Percentiles rank a stretch among this genome's conserved stretches.
These are phyloP conservation scores for Diabrotica undecimpunctata DNA, from an alignment of 1,140 invertebrate species.

Conservation along the genomic window DNA sequence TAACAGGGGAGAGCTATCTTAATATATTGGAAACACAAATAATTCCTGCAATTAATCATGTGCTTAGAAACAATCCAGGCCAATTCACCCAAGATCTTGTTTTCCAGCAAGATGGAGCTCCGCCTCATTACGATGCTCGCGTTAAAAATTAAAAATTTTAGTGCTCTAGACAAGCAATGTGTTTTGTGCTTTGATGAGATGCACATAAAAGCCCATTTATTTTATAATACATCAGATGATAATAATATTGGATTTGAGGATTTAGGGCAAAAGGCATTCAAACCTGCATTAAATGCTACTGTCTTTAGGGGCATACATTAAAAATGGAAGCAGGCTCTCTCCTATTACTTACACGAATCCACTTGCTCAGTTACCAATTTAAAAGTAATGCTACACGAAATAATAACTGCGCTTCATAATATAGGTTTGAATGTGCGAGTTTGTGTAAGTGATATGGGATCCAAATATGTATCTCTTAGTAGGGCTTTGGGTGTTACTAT, in stretches of 20 bases:
- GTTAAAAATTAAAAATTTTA: too few relatives aligned
- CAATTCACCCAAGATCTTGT: too few relatives aligned
- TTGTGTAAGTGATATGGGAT: too few relatives aligned
- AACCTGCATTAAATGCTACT: constrained; percentile 21
- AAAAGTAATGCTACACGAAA: constrained; percentile 27
- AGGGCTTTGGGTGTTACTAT: constrained; percentile 12
- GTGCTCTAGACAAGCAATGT: too few relatives aligned
- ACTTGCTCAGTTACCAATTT: constrained; percentile 25
- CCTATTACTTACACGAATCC: constrained; percentile 27
- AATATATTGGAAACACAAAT: too few relatives aligned
- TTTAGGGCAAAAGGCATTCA: constrained; percentile 23
- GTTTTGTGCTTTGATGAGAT: constrained; percentile 29
- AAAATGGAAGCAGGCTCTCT: constrained; percentile 36
- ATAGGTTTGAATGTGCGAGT: constrained; percentile 28
- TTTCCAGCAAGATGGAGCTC: too few relatives aligned
- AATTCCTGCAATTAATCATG: too few relatives aligned
- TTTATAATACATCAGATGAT: constrained; percentile 23
- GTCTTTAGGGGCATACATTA: constrained; percentile 28
- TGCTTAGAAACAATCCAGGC: too few relatives aligned
- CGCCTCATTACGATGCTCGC: too few relatives aligned
- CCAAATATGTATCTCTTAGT: too few relatives aligned
- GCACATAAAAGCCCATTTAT: constrained; percentile 24
- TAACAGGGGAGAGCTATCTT: too few relatives aligned
- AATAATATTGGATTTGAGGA: constrained; percentile 33
- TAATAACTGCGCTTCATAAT: constrained; percentile 24